These are phyloP conservation scores for Petaurus breviceps DNA, from an alignment of 2,113 vertebrate species.

Conservation along the genomic window DNA sequence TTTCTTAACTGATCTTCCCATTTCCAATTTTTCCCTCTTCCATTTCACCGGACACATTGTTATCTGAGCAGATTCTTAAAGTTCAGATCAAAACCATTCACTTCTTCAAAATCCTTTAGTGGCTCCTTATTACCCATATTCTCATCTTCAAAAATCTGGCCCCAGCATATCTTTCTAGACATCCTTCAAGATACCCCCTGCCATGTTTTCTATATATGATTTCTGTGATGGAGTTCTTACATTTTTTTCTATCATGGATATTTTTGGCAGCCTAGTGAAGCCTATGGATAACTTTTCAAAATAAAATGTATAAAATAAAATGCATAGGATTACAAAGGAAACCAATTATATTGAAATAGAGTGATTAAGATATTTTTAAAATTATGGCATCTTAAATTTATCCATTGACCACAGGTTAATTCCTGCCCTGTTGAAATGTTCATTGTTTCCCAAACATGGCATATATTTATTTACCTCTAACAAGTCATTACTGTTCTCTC, in stretches of 20 bases:
- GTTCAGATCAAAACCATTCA: not conserved
- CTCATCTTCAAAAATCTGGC: not conserved
- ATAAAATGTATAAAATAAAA: not conserved
- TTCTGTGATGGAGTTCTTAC: not conserved
- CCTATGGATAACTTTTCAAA: not conserved
- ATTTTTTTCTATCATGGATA: not conserved
- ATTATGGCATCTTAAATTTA: not conserved
- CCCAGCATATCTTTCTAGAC: not conserved
- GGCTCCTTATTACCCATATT: not conserved
- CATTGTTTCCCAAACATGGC: not conserved
- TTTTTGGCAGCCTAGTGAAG: not conserved
- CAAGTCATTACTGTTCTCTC: not conserved
- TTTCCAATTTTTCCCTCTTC: not conserved
- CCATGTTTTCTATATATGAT: not conserved
- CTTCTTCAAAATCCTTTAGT: not conserved
- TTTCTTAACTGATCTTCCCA: not conserved
- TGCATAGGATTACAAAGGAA: not conserved
- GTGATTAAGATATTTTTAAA: too few relatives aligned
- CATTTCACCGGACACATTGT: not conserved
- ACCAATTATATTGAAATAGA: not conserved
- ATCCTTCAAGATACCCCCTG: not conserved
- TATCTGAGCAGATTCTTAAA: not conserved
- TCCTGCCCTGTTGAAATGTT: not conserved
- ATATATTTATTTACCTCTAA: not conserved
- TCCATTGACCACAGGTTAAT: not conserved